Evolutionary conservation across 2,888 invertebrate genomes (phyloP), one percentile per base, ranked within the genome.

Genomic region (Aromia moschata): DNA sequence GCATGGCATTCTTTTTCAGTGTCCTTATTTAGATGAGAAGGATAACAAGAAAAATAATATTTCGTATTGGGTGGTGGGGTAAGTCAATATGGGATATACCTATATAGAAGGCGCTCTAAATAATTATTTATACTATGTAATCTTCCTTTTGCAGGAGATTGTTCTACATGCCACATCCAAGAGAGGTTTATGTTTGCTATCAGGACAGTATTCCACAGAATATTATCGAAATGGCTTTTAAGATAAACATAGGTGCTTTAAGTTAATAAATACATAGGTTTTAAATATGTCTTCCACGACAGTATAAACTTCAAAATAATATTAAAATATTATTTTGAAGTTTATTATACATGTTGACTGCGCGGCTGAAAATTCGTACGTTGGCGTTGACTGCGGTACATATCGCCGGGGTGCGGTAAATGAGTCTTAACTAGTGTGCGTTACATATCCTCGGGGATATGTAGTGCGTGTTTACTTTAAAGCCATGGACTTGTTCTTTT

Each of bases 111-210:
- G n/a, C n/a, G n/a, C n/a, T n/a, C n/a, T n/a, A n/a, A n/a, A n/a
- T n/a, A n/a, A n/a, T n/a, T n/a, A n/a, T n/a, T n/a, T n/a, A n/a
- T n/a, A n/a, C n/a, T n/a, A n/a, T n/a, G n/a, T n/a, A n/a, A n/a
- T n/a, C n/a, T n/a, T n/a, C n/a, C n/a, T 51, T 54, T 77, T 79
- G 62, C 63, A 80, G 80, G 69, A 72, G 94, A 31, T 82, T 93
- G 2, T 92, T 94, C 77, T 87, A 88, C 51, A 86, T 87, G 54
- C 93, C 94, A 0, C 86, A 88, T 72, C 86, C 88, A 0, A 86
- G 89, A 66, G 95, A 96, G 77, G 82, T 95, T 9, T 96, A 93
- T 74, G 86, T 96, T 37, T 96, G 96, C 79, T 93, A 93, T 79
- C 89, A 91, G 69, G 93, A 94, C 63, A 89, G 89, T 17, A 86